Evolutionary conservation across 2,888 invertebrate genomes (phyloP).

Genomic region (Chydorus sphaericus): DNA sequence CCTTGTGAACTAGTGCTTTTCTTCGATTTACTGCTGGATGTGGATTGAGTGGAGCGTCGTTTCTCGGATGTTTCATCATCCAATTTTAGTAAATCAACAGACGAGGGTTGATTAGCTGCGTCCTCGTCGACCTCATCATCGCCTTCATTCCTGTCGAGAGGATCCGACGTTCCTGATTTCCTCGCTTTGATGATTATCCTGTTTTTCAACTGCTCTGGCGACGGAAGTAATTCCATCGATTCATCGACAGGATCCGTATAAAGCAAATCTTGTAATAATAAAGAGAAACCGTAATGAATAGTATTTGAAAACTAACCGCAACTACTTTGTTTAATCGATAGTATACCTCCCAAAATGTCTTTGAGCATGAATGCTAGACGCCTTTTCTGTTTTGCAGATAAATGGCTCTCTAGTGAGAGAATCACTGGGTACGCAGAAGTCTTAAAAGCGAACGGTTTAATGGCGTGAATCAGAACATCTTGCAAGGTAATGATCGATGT

Average conservation of each 20-base stretch:
- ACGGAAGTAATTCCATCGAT: constrained; percentile 29
- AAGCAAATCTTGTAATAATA: constrained; percentile 24
- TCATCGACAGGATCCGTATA: constrained; percentile 28
- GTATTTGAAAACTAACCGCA: neutral
- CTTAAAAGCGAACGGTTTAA: constrained; percentile 34
- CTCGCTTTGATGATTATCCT: constrained; percentile 35
- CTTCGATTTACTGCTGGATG: too few species aligned
- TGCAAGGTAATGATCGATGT: constrained; percentile 32
- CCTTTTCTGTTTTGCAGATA: constrained; percentile 30
- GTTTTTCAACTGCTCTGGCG: constrained; percentile 32
- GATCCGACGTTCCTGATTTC: constrained; percentile 16
- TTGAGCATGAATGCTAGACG: constrained; percentile 31
- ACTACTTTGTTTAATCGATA: neutral
- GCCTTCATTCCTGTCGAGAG: neutral
- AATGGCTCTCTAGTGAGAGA: constrained; percentile 38
- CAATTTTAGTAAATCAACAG: too few species aligned
- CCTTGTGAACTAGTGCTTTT: too few species aligned
- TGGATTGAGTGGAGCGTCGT: too few species aligned
- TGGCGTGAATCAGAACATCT: constrained; percentile 32
- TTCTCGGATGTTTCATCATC: too few species aligned
- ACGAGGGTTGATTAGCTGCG: too few species aligned
- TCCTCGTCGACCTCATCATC: too few species aligned
- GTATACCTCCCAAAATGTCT: constrained; percentile 30
- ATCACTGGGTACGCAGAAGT: constrained; percentile 33
- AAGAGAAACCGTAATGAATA: neutral